Evolutionary conservation across 2,113 vertebrate genomes (phyloP).

Genomic region (Brachypteracias leptosomus): DNA sequence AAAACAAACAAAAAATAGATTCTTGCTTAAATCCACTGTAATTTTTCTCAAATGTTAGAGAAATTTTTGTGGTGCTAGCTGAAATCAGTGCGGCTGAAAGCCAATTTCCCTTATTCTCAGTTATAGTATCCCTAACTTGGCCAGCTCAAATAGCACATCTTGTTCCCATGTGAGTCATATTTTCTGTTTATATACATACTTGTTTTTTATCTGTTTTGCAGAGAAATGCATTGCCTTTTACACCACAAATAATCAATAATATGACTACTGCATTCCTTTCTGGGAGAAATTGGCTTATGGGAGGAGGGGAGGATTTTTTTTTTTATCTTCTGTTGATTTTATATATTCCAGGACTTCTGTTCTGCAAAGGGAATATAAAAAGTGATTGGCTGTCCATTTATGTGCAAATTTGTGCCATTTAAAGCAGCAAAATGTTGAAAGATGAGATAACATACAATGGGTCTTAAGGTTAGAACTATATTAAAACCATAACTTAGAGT

Average conservation of each 20-base stretch:
- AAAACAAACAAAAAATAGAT: neutral
- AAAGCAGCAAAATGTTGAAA: neutral
- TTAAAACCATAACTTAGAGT: neutral
- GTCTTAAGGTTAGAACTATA: neutral
- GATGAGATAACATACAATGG: neutral
- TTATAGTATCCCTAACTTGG: neutral
- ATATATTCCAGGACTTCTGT: neutral
- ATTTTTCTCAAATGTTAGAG: neutral
- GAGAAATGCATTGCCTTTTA: neutral
- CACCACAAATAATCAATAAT: neutral
- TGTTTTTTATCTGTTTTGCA: neutral
- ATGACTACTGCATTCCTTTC: neutral
- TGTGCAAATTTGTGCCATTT: neutral
- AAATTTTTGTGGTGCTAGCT: neutral
- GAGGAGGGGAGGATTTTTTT: neutral
- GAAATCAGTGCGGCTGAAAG: slow-evolving; percentile 8
- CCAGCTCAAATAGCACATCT: neutral
- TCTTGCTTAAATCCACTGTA: neutral
- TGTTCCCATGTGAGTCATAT: neutral
- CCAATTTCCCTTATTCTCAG: neutral
- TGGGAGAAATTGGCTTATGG: neutral
- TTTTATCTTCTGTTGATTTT: neutral
- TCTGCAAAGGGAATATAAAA: neutral
- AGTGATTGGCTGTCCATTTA: neutral
- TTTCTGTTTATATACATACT: neutral